Base-by-base conservation (phyloP, 2,113 vertebrate species). In the Agapornis roseicollis region DNA sequence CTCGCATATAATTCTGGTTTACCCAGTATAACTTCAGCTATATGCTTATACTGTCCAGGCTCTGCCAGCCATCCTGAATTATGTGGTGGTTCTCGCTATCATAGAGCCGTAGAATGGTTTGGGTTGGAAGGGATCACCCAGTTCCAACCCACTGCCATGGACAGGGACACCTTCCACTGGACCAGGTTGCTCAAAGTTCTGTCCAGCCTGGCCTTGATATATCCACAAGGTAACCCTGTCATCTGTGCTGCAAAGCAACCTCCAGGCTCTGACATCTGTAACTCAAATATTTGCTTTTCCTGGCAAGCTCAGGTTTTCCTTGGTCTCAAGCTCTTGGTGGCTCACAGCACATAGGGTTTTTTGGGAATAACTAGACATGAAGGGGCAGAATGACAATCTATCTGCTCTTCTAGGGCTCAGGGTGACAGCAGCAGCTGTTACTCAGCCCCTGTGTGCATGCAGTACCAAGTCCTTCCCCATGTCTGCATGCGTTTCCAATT, bases 361-460 rank as follows among this genome's bases (percentile, higher is more conserved):
- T 96, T 10, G 23, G 61, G 73, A 96, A 88, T 84, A 96, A 84
- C 27, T 2, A 33, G n/a, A 68, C 80, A 25, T 46, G 78, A 92
- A 86, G 60, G 52, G 42, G 47, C 64, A 39, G 86, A 56, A 61
- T 91, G 56, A 31, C 55, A 60, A 72, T 71, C 28, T 86, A 4
- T 42, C 90, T 89, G 64, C 39, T 72, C 39, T n/a, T 71, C 47
- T 44, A 42, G 69, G 77, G 77, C 77, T 69, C 47, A 81, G 90
- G 77, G 49, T 96, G 94, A 93, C 94, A 96, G 94, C 83, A 94
- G 90, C 94, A 96, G 92, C 90, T 97, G 92, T 71, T 88, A 47
- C 78, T 71, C 88, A 90, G 80, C 27, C 27, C 20, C 61, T 86
- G 28, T 63, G 25, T 84, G 52, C 39, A 35, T 84, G 52, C 39